Conservation (phyloP, 2,888 invertebrate genomes). For the Tipula lateralis region DNA sequence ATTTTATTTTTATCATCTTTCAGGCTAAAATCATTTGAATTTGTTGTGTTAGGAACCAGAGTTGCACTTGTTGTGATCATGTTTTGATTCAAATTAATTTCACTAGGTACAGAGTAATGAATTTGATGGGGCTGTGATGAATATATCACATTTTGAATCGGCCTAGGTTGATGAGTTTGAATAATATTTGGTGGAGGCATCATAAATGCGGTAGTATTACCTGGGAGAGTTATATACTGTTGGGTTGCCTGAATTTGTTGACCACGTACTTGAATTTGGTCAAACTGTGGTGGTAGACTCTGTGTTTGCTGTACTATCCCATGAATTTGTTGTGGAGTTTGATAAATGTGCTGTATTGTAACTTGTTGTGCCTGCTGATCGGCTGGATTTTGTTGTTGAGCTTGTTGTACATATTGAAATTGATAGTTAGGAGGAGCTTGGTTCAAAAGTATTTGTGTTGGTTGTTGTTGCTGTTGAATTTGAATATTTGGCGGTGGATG, state of each 20-base stretch:
- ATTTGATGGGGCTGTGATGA: slow-evolving; percentile 4
- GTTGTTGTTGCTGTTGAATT: slow-evolving; percentile 34
- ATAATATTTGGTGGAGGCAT: slow-evolving; percentile 39
- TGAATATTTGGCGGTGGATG: slow-evolving; percentile 37
- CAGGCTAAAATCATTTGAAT: not conserved
- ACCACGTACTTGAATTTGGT: slow-evolving; percentile 33
- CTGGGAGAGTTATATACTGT: slow-evolving; percentile 39
- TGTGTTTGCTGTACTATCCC: slow-evolving; percentile 35
- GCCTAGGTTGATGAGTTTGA: slow-evolving; percentile 33
- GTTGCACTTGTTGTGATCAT: slow-evolving; percentile 27
- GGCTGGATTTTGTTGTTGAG: slow-evolving; percentile 33
- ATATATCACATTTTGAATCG: slow-evolving; percentile 35
- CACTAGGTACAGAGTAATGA: slow-evolving; percentile 31
- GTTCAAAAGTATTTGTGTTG: slow-evolving; percentile 36
- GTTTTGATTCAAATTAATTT: slow-evolving; percentile 32
- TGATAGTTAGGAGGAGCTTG: slow-evolving; percentile 36
- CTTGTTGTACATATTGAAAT: slow-evolving; percentile 37
- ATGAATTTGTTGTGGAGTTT: slow-evolving; percentile 36
- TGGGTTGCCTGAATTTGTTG: slow-evolving; percentile 36
- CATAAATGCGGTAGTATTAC: slow-evolving; percentile 38
- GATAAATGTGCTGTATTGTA: slow-evolving; percentile 37
- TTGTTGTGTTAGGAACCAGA: not conserved
- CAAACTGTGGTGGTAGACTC: slow-evolving; percentile 30
- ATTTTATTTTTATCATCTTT: not conserved
- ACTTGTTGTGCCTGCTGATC: slow-evolving; percentile 36